phyloP scores from a whole-genome alignment of 2,888 invertebrate species.

The Tachina fera region DNA sequence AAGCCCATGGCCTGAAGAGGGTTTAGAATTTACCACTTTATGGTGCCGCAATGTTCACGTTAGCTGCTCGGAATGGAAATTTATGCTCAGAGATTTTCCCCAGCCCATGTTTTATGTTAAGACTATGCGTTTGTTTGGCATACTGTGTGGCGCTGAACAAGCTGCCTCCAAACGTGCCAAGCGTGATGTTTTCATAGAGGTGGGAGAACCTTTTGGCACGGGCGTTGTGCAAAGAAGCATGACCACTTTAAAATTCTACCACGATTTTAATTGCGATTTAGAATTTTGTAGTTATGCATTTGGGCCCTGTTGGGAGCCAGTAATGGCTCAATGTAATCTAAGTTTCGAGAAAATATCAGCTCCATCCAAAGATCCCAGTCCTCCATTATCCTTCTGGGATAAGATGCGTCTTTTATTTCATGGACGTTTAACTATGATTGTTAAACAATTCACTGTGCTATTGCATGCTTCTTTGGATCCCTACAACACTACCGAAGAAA shows the following conservation, averaged over 20 bases:
- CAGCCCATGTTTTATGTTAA: constrained; percentile 94
- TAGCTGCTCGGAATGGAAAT: constrained; percentile 92
- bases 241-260: constrained; percentile 98
- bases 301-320: constrained; percentile 99
- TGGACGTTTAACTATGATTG: constrained; percentile 94
- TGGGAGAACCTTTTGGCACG: constrained; percentile 92
- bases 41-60: constrained; percentile 96
- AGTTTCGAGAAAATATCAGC: constrained; percentile 94
- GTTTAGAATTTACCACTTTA: constrained; percentile 93
- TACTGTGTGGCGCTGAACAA: constrained; percentile 95
- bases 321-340: constrained; percentile 83
- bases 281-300: constrained; percentile 96
- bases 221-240: constrained; percentile 94
- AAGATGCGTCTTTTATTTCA: constrained; percentile 96
- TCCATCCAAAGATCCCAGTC: constrained; percentile 96
- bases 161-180: constrained; percentile 87
- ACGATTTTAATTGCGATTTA: constrained; percentile 97
- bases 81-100: constrained; percentile 96
- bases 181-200: constrained; percentile 85
- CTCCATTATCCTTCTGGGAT: constrained; percentile 98
- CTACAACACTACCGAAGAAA: constrained; percentile 99
- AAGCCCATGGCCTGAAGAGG: constrained; percentile 96
- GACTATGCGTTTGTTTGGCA: constrained; percentile 94
- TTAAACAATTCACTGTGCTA: constrained; percentile 93
- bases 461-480: constrained; percentile 98